phyloP scores from a whole-genome alignment of 2,113 vertebrate genomes.

The Irena cyanogastra region DNA sequence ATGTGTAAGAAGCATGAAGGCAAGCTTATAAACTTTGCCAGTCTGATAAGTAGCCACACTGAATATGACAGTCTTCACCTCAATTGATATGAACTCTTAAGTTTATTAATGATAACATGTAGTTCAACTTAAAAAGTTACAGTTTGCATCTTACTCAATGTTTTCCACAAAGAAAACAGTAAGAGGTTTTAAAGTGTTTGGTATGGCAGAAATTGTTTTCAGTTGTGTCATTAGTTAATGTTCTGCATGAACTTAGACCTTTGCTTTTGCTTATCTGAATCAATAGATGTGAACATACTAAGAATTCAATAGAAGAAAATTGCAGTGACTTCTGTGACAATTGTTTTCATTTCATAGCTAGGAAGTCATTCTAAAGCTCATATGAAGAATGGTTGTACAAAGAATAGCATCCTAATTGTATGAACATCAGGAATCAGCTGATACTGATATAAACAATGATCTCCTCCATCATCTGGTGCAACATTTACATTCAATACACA shows the following conservation, averaged over 20 bases:
- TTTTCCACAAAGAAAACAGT: neutral
- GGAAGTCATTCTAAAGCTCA: neutral
- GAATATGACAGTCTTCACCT: neutral
- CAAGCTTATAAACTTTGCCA: neutral
- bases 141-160: neutral
- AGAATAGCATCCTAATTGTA: neutral
- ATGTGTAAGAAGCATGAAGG: neutral
- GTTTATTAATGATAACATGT: neutral
- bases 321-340: neutral
- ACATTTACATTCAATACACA: fast-evolving
- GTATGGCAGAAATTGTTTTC: neutral
- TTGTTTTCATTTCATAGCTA: neutral
- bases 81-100: neutral
- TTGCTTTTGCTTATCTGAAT: neutral
- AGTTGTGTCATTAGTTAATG: neutral
- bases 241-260: neutral
- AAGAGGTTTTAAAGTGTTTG: neutral
- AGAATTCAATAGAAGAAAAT: neutral
- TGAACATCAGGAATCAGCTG: neutral
- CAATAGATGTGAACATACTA: neutral
- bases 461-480: neutral
- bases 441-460: neutral
- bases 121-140: neutral
- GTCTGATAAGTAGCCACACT: neutral
- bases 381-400: neutral